phyloP scores from a whole-genome alignment of 2,888 invertebrate genomes.

The Nebria brevicollis region DNA sequence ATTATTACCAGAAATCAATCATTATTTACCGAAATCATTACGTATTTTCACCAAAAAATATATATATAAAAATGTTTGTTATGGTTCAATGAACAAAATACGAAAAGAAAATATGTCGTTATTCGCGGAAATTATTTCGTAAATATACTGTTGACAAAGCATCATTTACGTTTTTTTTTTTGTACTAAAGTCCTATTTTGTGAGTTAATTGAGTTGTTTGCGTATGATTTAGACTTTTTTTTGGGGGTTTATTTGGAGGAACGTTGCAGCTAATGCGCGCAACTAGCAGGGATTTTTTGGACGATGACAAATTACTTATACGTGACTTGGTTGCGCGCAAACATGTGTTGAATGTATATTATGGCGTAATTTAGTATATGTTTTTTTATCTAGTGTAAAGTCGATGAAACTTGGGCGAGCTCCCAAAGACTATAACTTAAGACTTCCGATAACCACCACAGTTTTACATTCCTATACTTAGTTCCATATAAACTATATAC shows the following conservation, averaged over 20 bases:
- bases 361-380: constrained; percentile 35
- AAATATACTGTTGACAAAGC: no score
- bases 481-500: neutral
- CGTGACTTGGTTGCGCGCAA: neutral
- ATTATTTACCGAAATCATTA: no score
- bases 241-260: neutral
- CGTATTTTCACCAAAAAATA: no score
- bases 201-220: no score
- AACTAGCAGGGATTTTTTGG: neutral
- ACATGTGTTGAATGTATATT: constrained; percentile 34
- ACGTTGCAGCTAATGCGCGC: neutral
- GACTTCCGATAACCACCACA: neutral
- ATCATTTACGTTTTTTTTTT: no score
- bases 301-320: neutral
- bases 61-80: no score
- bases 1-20: no score
- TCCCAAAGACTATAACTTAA: neutral
- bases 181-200: no score
- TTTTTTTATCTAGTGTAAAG: constrained; percentile 43
- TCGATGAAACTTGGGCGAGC: constrained; percentile 35
- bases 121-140: no score
- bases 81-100: no score
- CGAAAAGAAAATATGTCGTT: no score
- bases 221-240: neutral
- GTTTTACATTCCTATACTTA: neutral